Evolutionary conservation across 1,140 invertebrate species (phyloP).

Genomic region (Ceratosolen fusciceps): DNA sequence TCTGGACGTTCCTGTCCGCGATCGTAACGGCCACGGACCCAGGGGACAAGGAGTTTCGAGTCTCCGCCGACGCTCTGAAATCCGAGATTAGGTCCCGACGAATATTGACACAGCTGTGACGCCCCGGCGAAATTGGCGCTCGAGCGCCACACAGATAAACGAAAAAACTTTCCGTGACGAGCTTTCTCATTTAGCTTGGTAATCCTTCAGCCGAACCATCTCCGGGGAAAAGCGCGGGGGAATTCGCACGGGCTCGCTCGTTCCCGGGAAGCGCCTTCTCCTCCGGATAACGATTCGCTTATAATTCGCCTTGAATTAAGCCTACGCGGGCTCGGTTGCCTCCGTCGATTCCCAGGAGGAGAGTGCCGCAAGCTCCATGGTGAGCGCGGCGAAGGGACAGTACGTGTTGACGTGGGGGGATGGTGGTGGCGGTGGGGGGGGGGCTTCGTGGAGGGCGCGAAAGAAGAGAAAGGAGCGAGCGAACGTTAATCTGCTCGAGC

Average conservation of each 20-base stretch:
- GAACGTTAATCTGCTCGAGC: conserved; percentile 29
- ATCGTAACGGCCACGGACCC: background rate
- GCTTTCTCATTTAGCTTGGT: background rate
- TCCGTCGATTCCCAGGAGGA: conserved; percentile 29
- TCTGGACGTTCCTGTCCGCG: background rate
- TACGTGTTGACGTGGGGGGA: no score
- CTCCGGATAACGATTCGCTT: background rate
- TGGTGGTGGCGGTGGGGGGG: no score
- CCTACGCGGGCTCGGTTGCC: conserved; percentile 27
- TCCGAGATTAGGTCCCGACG: background rate
- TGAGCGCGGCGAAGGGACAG: no score
- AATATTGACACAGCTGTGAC: background rate
- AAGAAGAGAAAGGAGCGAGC: conserved; percentile 3
- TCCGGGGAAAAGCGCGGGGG: background rate
- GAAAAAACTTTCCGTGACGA: background rate
- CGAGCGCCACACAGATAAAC: background rate
- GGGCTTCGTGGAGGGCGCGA: background rate
- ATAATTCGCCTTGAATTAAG: conserved; percentile 31
- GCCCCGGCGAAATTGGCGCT: background rate
- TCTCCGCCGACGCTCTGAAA: background rate
- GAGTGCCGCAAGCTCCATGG: no score
- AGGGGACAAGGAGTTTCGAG: background rate
- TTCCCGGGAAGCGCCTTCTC: background rate
- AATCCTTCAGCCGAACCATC: background rate
- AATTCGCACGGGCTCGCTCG: background rate